Percentiles rank a stretch among this genome's conserved stretches.
Conservation (phyloP, 2,797 vertebrate genomes). For the Anguilla anguilla region DNA sequence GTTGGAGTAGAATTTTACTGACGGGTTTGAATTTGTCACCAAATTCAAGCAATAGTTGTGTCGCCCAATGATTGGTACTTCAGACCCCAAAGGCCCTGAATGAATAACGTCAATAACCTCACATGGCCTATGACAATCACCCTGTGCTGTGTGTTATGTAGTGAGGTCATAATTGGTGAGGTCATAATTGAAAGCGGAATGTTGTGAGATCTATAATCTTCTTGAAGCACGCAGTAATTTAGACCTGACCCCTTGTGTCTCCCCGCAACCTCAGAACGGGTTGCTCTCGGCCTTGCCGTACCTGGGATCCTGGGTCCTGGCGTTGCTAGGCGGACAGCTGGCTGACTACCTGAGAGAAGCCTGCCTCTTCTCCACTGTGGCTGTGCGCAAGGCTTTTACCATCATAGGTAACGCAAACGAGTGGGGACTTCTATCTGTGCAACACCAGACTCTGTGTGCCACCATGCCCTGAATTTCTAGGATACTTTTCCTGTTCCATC, state of each 20-base stretch:
- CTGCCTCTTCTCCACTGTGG: constrained; percentile 71
- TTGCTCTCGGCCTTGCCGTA: constrained; percentile 80
- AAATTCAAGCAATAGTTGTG: too few species aligned
- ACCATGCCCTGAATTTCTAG: not conserved
- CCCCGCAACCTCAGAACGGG: constrained; percentile 67
- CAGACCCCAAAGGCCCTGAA: not conserved
- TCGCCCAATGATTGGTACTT: not conserved
- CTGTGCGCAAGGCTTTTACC: constrained; percentile 75
- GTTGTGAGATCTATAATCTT: not conserved
- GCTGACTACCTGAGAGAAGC: constrained; percentile 76
- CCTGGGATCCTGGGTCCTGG: constrained; percentile 79
- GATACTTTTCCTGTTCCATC: not conserved
- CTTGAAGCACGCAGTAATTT: not conserved
- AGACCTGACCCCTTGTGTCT: not conserved
- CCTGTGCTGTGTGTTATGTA: not conserved
- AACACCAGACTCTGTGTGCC: not conserved
- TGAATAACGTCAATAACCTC: not conserved
- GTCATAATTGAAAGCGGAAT: not conserved
- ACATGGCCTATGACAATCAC: not conserved
- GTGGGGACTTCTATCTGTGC: too few species aligned
- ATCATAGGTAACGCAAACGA: constrained; percentile 27
- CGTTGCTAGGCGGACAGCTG: constrained; percentile 72
- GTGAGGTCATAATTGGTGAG: not conserved
- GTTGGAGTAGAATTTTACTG: not conserved
- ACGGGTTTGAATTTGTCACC: not conserved